Evolutionary conservation across 2,888 invertebrate genomes (phyloP).

Genomic region (Cataglyphis livida): DNA sequence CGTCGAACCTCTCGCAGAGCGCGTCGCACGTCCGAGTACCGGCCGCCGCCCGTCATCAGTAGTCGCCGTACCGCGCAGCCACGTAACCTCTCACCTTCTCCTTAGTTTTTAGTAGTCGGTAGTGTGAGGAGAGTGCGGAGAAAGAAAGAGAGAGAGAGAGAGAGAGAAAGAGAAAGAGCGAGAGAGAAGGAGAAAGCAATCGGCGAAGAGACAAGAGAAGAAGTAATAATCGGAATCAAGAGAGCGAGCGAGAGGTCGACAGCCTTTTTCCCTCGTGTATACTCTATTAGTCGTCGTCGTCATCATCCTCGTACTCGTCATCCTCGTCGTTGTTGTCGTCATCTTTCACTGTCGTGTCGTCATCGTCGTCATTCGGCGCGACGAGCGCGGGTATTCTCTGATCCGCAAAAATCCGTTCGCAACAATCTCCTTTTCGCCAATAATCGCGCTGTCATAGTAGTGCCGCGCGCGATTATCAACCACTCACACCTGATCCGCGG

Average conservation of each 20-base stretch:
- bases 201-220: slow-evolving; percentile 43
- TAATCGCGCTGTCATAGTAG: slow-evolving; percentile 50
- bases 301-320: slow-evolving; percentile 52
- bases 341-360: slow-evolving; percentile 46
- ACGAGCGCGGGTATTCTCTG: slow-evolving; percentile 55
- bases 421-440: slow-evolving; percentile 23
- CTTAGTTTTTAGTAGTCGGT: slow-evolving; percentile 85
- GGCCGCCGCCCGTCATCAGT: slow-evolving; percentile 85
- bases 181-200: slow-evolving; percentile 43
- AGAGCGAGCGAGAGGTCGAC: slow-evolving; percentile 66
- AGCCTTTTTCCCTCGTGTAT: slow-evolving; percentile 59
- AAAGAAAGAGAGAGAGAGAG: slow-evolving; percentile 57
- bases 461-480: slow-evolving; percentile 54
- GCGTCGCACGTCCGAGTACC: slow-evolving; percentile 85
- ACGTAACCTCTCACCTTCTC: slow-evolving; percentile 84
- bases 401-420: slow-evolving; percentile 19
- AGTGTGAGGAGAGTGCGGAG: slow-evolving; percentile 79
- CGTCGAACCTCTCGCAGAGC: slow-evolving; percentile 85
- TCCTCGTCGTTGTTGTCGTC: slow-evolving; percentile 39
- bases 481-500: slow-evolving; percentile 46
- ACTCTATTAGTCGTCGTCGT: slow-evolving; percentile 54
- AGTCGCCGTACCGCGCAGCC: slow-evolving; percentile 84
- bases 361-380: slow-evolving; percentile 65
- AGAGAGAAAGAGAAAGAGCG: slow-evolving; percentile 46
- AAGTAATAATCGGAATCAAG: slow-evolving; percentile 35